Evolutionary conservation across 1,140 invertebrate genomes (phyloP).

Genomic region (Chironomus striatipennis): DNA sequence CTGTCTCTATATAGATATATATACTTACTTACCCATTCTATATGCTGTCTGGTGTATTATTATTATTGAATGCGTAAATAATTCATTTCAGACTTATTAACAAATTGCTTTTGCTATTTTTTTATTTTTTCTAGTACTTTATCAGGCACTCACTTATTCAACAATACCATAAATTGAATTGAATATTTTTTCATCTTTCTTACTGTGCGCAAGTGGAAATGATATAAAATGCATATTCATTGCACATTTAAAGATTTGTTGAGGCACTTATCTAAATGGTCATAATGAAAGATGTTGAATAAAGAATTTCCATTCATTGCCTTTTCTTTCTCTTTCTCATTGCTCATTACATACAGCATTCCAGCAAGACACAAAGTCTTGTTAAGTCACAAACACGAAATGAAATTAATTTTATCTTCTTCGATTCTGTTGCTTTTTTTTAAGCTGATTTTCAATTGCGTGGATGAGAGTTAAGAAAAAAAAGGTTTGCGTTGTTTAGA

Average conservation of each 20-base stretch:
- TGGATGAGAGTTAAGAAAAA: too few species aligned
- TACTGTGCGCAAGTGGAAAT: background rate
- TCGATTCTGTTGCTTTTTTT: background rate
- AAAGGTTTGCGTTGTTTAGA: too few species aligned
- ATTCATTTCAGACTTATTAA: constrained; percentile 21
- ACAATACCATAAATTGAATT: background rate
- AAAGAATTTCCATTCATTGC: background rate
- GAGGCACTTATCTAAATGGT: background rate
- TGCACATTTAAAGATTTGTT: constrained; percentile 21
- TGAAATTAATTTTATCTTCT: background rate
- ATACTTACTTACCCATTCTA: background rate
- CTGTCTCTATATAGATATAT: background rate
- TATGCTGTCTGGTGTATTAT: background rate
- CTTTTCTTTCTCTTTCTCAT: too few species aligned
- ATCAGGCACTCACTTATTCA: background rate
- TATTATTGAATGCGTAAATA: constrained; percentile 16
- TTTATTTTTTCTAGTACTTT: background rate
- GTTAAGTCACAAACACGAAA: background rate
- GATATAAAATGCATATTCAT: constrained; percentile 13
- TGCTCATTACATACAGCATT: background rate
- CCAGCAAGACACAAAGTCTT: background rate
- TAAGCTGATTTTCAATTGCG: too few species aligned
- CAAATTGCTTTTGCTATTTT: constrained; percentile 14
- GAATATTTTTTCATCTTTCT: background rate
- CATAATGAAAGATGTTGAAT: constrained; percentile 2